Percentiles rank a stretch among this genome's conserved stretches.
These are phyloP conservation scores for Rhopalosiphum padi DNA, from an alignment of 1,140 invertebrate species.

Conservation along the genomic window DNA sequence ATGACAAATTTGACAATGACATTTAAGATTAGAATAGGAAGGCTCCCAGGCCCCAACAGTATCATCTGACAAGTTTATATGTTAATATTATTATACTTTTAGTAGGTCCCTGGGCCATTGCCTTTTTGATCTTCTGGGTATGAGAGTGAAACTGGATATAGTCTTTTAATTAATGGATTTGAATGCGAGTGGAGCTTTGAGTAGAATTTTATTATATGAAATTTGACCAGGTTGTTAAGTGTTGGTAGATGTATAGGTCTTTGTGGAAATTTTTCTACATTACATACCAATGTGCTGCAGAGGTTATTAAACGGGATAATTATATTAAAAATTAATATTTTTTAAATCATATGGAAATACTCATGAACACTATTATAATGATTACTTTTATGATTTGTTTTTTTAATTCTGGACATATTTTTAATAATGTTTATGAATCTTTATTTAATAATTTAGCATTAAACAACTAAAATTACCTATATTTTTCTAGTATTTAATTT, in stretches of 20 bases:
- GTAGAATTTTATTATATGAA: not conserved
- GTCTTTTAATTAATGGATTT: not conserved
- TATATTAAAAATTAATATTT: no score
- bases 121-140: not conserved
- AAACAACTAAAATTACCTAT: not conserved
- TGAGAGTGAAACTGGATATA: not conserved
- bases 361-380: no score
- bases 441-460: not conserved
- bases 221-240: not conserved
- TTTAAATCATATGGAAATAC: no score
- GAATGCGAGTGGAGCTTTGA: not conserved
- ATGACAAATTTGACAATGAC: not conserved
- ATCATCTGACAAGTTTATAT: not conserved
- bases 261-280: not conserved
- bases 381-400: no score
- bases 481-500: not conserved
- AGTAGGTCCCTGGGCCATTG: not conserved
- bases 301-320: not conserved
- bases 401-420: no score
- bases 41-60: not conserved
- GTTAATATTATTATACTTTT: not conserved
- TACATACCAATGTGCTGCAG: not conserved
- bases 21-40: not conserved
- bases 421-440: no score
- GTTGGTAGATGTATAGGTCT: not conserved